A percentile compares a stretch with the other conserved stretches of the same genome.
Evolutionary conservation across 2,797 vertebrate species (phyloP).

Genomic region (Yasuhikotakia modesta): DNA sequence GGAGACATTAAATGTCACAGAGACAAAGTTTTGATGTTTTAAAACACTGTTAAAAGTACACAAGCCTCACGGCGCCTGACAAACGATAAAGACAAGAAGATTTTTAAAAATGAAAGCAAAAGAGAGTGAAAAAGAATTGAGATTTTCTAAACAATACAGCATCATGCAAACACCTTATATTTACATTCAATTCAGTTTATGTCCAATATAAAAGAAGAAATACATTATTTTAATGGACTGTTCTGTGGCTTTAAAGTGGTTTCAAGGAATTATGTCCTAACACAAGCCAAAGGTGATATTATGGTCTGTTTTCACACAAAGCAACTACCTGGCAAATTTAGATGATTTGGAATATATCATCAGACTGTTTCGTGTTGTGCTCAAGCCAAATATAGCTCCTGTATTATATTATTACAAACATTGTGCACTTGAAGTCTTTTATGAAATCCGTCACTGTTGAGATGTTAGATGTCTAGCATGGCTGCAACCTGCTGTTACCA

Average conservation of each 20-base stretch:
- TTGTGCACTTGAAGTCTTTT: neutral
- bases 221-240: no score
- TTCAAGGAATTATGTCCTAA: no score
- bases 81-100: neutral
- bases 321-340: neutral
- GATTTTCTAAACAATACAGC: no score
- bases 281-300: no score
- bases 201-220: no score
- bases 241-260: no score
- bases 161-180: no score
- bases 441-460: slow-evolving; percentile 8
- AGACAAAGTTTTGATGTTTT: neutral
- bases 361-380: neutral
- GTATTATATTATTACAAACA: neutral
- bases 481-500: slow-evolving; percentile 9
- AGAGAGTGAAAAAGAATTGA: no score
- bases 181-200: no score
- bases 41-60: neutral
- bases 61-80: no score
- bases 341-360: neutral
- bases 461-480: slow-evolving; percentile 13
- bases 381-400: neutral
- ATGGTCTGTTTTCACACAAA: no score
- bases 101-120: neutral
- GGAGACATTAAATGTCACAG: neutral